Conservation (phyloP, 1,140 invertebrate genomes). For the Condylostylus longicornis region DNA sequence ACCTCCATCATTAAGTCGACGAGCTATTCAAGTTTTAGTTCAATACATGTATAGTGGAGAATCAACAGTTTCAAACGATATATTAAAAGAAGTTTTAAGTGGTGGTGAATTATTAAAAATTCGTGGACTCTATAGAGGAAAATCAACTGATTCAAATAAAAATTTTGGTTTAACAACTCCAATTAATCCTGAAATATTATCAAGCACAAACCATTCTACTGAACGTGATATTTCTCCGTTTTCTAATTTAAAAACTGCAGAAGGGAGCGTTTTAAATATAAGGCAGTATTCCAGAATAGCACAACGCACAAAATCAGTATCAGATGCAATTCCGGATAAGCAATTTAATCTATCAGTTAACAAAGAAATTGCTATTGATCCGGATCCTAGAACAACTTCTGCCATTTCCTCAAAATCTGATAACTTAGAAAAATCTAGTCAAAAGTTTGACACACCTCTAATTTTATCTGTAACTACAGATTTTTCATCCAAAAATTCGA, state of each 20-base stretch:
- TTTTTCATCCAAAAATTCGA: no score
- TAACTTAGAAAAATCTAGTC: no score
- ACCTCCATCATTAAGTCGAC: conserved; percentile 61
- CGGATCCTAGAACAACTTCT: no score
- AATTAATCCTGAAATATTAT: not conserved
- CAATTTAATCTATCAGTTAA: conserved; percentile 18
- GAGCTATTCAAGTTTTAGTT: conserved; percentile 62
- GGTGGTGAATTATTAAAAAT: conserved; percentile 65
- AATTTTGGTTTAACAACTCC: conserved; percentile 16
- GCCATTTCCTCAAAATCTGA: no score
- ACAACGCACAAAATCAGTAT: not conserved
- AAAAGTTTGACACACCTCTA: no score
- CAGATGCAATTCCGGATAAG: not conserved
- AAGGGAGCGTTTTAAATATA: not conserved
- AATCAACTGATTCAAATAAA: conserved; percentile 33
- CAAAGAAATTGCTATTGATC: conserved; percentile 31
- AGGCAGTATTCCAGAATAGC: not conserved
- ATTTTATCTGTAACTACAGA: no score
- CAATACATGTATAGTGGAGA: conserved; percentile 78
- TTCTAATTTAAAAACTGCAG: not conserved
- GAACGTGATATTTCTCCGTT: no score
- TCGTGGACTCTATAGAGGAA: conserved; percentile 51
- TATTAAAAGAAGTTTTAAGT: conserved; percentile 58
- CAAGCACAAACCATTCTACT: conserved; percentile 17
- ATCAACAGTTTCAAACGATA: conserved; percentile 69